These are phyloP conservation scores for Todiramphus chloris DNA, from an alignment of 2,113 vertebrate species.

Conservation along the genomic window DNA sequence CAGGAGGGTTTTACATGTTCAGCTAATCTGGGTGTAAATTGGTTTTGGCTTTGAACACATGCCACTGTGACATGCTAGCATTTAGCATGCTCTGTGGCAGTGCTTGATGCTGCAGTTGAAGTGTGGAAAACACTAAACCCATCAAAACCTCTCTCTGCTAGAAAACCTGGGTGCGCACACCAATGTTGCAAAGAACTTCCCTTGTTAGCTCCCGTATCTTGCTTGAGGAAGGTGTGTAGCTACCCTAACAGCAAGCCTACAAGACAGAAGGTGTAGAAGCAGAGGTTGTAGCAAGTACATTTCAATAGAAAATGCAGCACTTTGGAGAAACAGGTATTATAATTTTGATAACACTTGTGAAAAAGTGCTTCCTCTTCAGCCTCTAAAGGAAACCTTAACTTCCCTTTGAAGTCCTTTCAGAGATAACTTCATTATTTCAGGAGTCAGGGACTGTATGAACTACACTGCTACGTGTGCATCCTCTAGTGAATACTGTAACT, in stretches of 20 bases:
- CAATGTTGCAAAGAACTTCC: not conserved
- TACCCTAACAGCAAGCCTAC: not conserved
- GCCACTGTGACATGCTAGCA: not conserved
- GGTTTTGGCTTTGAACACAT: not conserved
- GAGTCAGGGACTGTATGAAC: not conserved
- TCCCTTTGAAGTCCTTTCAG: not conserved
- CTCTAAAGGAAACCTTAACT: not conserved
- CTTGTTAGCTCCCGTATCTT: fast-evolving
- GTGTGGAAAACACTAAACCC: not conserved
- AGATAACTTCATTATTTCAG: not conserved
- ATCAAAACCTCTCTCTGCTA: not conserved
- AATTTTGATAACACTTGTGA: not conserved
- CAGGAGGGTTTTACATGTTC: not conserved
- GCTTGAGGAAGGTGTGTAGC: not conserved
- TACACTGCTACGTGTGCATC: not conserved
- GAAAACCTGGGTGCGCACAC: not conserved
- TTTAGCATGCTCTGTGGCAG: not conserved
- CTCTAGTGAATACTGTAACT: not conserved
- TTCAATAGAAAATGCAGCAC: not conserved
- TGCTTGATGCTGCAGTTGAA: not conserved
- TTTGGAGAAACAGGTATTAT: not conserved
- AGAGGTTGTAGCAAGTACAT: not conserved
- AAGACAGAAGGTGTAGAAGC: not conserved
- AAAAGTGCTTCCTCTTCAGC: fast-evolving
- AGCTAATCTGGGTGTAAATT: not conserved